A percentile compares a stretch with the other conserved stretches of the same genome.
phyloP scores from a whole-genome alignment of 2,888 invertebrate species.

The Diaprepes abbreviatus region DNA sequence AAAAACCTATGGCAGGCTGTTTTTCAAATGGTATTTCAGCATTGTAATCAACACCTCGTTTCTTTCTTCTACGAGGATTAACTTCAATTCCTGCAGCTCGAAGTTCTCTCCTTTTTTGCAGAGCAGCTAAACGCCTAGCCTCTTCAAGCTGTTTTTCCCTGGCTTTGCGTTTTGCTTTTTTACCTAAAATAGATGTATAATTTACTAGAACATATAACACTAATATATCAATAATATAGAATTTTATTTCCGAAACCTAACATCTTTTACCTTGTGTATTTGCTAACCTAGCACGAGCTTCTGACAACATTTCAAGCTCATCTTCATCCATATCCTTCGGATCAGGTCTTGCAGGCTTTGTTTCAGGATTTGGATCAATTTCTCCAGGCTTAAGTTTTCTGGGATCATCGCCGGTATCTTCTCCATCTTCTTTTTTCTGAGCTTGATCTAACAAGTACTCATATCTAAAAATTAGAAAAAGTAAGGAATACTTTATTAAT shows the following conservation, averaged over 20 bases:
- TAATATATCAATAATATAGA: no score
- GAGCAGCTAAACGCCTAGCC: slow-evolving; percentile 93
- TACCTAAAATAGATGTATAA: slow-evolving; percentile 60
- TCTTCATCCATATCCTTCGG: slow-evolving; percentile 99
- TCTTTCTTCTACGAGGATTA: slow-evolving; percentile 74
- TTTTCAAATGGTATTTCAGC: slow-evolving; percentile 98
- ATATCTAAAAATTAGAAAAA: slow-evolving; percentile 69
- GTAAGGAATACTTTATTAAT: no score
- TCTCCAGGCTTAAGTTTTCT: slow-evolving; percentile 98
- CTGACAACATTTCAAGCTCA: slow-evolving; percentile 99
- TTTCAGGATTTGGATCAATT: slow-evolving; percentile 99
- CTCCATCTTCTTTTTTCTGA: slow-evolving; percentile 92
- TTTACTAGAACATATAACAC: no score
- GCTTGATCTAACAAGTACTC: slow-evolving; percentile 98
- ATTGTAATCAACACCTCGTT: slow-evolving; percentile 97
- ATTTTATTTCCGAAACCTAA: no score
- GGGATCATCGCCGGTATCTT: slow-evolving; percentile 93
- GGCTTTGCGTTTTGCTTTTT: slow-evolving; percentile 93
- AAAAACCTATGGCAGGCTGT: slow-evolving; percentile 91
- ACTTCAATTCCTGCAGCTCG: slow-evolving; percentile 94
- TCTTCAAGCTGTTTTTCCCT: slow-evolving; percentile 99
- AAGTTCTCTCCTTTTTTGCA: slow-evolving; percentile 97
- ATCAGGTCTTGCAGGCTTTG: slow-evolving; percentile 99
- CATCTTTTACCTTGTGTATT: slow-evolving; percentile 92
- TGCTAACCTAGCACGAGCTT: slow-evolving; percentile 97